These are phyloP conservation scores for Otolemur crassicaudatus DNA, from an alignment of 2,797 vertebrate species.

Conservation along the genomic window DNA sequence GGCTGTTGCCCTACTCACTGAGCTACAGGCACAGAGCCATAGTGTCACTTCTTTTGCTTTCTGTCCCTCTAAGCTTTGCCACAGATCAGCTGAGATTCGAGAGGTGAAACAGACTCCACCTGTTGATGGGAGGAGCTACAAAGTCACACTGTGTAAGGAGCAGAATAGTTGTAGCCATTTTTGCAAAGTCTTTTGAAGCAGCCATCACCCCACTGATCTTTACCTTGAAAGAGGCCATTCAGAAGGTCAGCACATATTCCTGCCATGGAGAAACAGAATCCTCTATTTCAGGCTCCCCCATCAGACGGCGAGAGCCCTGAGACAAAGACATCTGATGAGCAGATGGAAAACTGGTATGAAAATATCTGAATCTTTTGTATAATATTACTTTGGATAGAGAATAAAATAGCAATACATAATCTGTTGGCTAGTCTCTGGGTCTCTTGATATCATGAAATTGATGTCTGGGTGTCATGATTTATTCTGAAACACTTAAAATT, in stretches of 20 bases:
- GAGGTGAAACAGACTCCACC: neutral
- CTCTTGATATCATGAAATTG: neutral
- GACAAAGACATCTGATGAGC: neutral
- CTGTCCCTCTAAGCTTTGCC: neutral
- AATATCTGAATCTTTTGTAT: neutral
- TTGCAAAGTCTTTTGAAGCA: neutral
- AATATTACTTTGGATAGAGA: neutral
- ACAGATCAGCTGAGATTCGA: neutral
- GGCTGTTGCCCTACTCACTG: too few relatives aligned
- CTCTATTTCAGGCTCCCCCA: neutral
- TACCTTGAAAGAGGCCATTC: neutral
- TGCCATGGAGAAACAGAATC: neutral
- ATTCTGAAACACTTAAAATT: conserved; percentile 39
- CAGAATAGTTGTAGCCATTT: neutral
- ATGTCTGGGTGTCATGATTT: neutral
- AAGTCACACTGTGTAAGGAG: neutral
- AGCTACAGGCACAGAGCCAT: too few relatives aligned
- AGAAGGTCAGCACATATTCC: neutral
- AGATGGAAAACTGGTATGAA: neutral
- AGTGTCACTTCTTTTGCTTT: neutral
- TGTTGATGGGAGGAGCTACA: neutral
- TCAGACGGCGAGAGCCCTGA: neutral
- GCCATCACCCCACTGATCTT: neutral
- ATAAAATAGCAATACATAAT: neutral
- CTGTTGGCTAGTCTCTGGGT: neutral